These are phyloP conservation scores for Erannis defoliaria DNA, from an alignment of 2,888 invertebrate genomes.

Conservation along the genomic window DNA sequence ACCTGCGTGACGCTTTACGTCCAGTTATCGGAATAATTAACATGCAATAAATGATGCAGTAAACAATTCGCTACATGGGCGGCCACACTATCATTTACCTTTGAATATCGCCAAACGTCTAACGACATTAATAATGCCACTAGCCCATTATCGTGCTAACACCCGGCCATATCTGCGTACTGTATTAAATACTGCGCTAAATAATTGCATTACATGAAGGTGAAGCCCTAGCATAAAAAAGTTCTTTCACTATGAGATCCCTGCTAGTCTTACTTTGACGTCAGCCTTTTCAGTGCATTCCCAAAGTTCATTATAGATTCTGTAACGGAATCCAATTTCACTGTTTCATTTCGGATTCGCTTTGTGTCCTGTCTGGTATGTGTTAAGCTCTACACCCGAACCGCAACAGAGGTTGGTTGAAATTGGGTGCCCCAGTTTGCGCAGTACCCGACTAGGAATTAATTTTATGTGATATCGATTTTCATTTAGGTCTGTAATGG, in stretches of 20 bases:
- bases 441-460: slow-evolving; percentile 13
- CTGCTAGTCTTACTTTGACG: not conserved
- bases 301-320: slow-evolving; percentile 7
- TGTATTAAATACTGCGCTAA: too few relatives aligned
- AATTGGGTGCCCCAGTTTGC: slow-evolving; percentile 29
- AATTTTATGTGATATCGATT: slow-evolving; percentile 2
- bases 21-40: too few relatives aligned
- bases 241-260: not conserved
- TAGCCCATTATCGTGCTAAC: too few relatives aligned
- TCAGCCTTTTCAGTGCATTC: not conserved
- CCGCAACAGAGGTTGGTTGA: slow-evolving; percentile 21
- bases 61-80: too few relatives aligned
- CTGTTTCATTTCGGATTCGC: slow-evolving; percentile 12
- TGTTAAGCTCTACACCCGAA: slow-evolving; percentile 8
- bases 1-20: too few relatives aligned
- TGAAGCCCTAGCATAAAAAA: too few relatives aligned
- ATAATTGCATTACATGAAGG: too few relatives aligned
- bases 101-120: too few relatives aligned
- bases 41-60: too few relatives aligned
- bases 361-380: slow-evolving; percentile 14
- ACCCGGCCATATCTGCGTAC: too few relatives aligned
- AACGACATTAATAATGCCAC: too few relatives aligned
- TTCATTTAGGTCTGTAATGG: not conserved
- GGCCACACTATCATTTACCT: too few relatives aligned
- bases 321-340: slow-evolving; percentile 11